Base-by-base conservation (phyloP, 2,888 invertebrate genomes). In the Agonopterix heracliana region DNA sequence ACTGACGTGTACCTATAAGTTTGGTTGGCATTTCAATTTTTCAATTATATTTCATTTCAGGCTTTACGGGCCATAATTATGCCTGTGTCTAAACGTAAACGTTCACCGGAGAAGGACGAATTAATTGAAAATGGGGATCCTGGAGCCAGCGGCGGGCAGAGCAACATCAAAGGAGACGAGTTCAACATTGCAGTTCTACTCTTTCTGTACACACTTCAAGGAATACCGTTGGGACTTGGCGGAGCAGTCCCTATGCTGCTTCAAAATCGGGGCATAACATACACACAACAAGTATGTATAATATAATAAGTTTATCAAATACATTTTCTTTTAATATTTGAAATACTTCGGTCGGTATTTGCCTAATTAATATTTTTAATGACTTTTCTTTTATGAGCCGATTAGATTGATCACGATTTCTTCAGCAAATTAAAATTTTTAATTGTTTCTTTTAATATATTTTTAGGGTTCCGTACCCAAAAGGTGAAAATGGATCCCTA, bases 211-310 rank as follows among this genome's bases (percentile, higher is more conserved):
- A 91, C 99, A 41, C 89, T 99, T 14, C 97, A 98, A 90, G 99
- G 99, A 5, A 95, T 96, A 74, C 99, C 99, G 0, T 85, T 99
- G 2, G 99, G 99, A 1, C 84, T 99, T 34, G 96, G 96, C 41
- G 94, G 96, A 13, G 97, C 98, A 34, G 94, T 99, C 61, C 99
- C 99, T 0, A 96, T 99, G 95, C 90, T 99, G 48, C 89, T 99
- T 49, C 97, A 97, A 74, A 96, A 97, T 77, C 91, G 95, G 49
- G 95, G 96, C 50, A 96, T 97, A 48, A 96, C 95, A 54, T 99
- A 99, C 77, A 95, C 94, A 61, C 96, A 99, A 76, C 99, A 99
- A 90, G 94, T 85, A 71, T 58, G 17, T 41, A 12, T 41, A 41
- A n/a, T 38, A 11, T 26, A 5, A 26, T 26, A 26, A 26, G 26